Conservation (phyloP, 2,888 invertebrate species). For the Azorinus chamasolen region DNA sequence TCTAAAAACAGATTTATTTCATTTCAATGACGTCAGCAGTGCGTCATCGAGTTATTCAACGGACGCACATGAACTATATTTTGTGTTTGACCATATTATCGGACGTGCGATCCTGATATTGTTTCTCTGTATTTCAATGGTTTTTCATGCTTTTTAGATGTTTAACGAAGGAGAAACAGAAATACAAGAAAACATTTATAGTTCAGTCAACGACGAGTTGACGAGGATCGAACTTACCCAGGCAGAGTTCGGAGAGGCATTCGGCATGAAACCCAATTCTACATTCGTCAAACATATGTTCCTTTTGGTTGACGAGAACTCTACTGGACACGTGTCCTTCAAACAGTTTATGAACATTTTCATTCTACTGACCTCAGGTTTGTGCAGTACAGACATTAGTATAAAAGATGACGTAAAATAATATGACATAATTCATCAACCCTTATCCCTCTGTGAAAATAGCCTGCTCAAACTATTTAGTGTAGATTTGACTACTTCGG, state of each 20-base stretch:
- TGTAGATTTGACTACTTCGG: no score
- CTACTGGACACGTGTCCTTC: constrained; percentile 89
- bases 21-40: no score
- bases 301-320: constrained; percentile 88
- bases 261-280: constrained; percentile 88
- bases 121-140: no score
- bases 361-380: constrained; percentile 88
- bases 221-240: constrained; percentile 74
- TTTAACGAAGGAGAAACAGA: constrained; percentile 43
- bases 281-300: constrained; percentile 89
- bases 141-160: no score
- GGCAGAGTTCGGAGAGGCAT: constrained; percentile 89
- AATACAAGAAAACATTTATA: constrained; percentile 50
- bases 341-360: constrained; percentile 89
- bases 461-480: no score
- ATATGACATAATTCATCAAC: no score
- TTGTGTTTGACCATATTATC: no score
- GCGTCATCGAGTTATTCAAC: no score
- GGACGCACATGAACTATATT: no score
- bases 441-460: no score
- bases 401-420: no score
- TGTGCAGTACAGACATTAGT: background rate
- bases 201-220: constrained; percentile 48
- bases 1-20: background rate
- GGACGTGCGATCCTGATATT: no score